Percentiles rank a stretch among this genome's conserved stretches.
Evolutionary conservation across 1,140 invertebrate species (phyloP).

Genomic region (Drusus annulatus): DNA sequence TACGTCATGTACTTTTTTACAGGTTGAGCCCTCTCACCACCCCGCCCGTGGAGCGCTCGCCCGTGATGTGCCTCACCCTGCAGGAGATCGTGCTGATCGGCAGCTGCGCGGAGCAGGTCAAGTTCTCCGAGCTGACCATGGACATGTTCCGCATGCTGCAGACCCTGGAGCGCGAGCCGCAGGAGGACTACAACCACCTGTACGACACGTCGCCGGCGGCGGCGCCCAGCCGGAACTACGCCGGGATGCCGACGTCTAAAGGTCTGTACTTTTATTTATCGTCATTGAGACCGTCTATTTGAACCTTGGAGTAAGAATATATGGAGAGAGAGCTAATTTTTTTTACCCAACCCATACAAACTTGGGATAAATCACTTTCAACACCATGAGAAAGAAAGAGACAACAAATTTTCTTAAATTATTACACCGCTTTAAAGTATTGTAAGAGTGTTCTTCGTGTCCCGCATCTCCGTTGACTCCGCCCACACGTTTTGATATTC

Average conservation of each 20-base stretch:
- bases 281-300: no score
- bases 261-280: slow-evolving; percentile 45
- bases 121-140: slow-evolving; percentile 97
- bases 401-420: no score
- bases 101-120: slow-evolving; percentile 95
- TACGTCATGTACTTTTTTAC: slow-evolving; percentile 44
- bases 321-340: no score
- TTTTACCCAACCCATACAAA: no score
- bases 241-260: slow-evolving; percentile 60
- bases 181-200: slow-evolving; percentile 86
- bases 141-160: slow-evolving; percentile 99
- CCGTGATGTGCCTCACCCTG: slow-evolving; percentile 88
- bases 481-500: no score
- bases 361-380: no score
- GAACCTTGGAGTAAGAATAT: no score
- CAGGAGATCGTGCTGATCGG: slow-evolving; percentile 97
- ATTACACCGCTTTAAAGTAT: no score
- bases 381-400: no score
- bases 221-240: slow-evolving; percentile 70
- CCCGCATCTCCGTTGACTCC: no score
- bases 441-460: no score
- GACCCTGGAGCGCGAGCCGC: slow-evolving; percentile 92
- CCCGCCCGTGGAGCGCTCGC: slow-evolving; percentile 89
- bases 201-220: slow-evolving; percentile 91
- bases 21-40: slow-evolving; percentile 88